Conservation (phyloP, 1,140 invertebrate genomes). For the Caenorhabditis briggsae region DNA sequence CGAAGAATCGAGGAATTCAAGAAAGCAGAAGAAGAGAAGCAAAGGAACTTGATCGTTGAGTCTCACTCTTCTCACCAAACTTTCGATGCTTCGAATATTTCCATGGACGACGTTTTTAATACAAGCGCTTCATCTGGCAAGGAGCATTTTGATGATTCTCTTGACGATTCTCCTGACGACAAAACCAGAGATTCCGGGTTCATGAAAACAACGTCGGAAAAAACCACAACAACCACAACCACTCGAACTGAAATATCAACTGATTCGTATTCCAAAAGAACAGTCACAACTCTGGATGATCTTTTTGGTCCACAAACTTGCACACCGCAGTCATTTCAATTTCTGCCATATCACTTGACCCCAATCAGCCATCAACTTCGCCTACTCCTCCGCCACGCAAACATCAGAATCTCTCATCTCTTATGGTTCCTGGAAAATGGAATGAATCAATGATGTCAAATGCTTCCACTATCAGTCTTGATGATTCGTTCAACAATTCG, state of each 20-base stretch:
- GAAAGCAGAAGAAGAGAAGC: background rate
- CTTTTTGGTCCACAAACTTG: slow-evolving; percentile 7
- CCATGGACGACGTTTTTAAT: slow-evolving; percentile 3
- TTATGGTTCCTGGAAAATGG: background rate
- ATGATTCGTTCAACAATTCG: slow-evolving; percentile 48
- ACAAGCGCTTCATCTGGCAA: background rate
- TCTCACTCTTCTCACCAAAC: background rate
- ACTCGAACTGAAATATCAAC: slow-evolving; percentile 47
- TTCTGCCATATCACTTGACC: slow-evolving; percentile 28
- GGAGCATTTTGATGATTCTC: background rate
- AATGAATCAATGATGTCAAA: slow-evolving; percentile 42
- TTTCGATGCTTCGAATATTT: background rate
- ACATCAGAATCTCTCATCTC: slow-evolving; percentile 29
- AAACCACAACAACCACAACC: background rate
- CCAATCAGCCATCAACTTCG: slow-evolving; percentile 3
- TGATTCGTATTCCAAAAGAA: background rate
- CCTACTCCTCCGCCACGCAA: slow-evolving; percentile 2
- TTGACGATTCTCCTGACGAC: background rate
- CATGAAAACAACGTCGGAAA: background rate
- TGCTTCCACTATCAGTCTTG: slow-evolving; percentile 16
- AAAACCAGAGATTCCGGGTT: background rate
- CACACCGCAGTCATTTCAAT: slow-evolving; percentile 22
- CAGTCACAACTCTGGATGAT: background rate
- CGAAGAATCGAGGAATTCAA: background rate
- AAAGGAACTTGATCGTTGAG: background rate